A percentile compares a stretch with the other conserved stretches of the same genome.
phyloP scores from a whole-genome alignment of 2,888 invertebrate genomes.

The Drosophila subquinaria region DNA sequence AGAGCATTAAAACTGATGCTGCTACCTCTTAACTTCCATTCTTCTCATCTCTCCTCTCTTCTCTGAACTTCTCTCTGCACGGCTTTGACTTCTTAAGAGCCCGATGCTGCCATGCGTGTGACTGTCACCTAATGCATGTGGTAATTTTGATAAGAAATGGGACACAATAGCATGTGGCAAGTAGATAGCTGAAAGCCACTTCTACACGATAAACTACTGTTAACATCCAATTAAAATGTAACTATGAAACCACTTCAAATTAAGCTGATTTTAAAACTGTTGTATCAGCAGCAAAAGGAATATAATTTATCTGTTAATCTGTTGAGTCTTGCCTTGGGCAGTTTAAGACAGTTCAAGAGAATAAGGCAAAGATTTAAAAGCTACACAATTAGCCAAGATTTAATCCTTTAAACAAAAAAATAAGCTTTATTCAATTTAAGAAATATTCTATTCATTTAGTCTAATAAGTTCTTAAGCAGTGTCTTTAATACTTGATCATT shows the following conservation, averaged over 20 bases:
- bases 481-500: too few relatives aligned
- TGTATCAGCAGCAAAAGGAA: neutral
- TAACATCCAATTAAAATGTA: neutral
- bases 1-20: conserved; percentile 46
- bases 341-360: neutral
- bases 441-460: too few relatives aligned
- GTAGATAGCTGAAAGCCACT: conserved; percentile 12
- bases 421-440: too few relatives aligned
- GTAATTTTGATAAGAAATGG: conserved; percentile 48
- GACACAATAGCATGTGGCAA: conserved; percentile 5
- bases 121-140: conserved; percentile 50
- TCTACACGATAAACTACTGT: neutral
- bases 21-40: neutral
- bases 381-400: too few relatives aligned
- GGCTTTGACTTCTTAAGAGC: conserved; percentile 71
- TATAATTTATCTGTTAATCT: neutral
- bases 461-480: too few relatives aligned
- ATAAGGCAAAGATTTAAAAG: neutral
- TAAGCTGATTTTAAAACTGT: neutral
- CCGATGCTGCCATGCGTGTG: conserved; percentile 27
- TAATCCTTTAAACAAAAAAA: too few relatives aligned
- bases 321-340: neutral
- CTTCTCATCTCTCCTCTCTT: neutral
- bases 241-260: neutral
- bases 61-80: conserved; percentile 32